phyloP scores from a whole-genome alignment of 2,113 vertebrate genomes.

The Sceloporus undulatus region DNA sequence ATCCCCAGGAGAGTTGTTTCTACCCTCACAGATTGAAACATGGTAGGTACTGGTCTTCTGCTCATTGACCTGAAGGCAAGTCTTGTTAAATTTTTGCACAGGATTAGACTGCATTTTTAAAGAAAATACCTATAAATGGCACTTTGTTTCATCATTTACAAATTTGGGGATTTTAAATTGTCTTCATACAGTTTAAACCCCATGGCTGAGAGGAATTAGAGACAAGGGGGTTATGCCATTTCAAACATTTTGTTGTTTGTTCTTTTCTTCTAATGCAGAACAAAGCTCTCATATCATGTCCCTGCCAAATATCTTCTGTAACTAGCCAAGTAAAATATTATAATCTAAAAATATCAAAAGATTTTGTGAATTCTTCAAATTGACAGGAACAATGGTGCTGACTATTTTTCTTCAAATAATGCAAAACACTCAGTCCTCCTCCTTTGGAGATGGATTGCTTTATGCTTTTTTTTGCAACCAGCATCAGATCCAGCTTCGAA shows the following conservation, averaged over 20 bases:
- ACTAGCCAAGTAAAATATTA: conserved; percentile 58
- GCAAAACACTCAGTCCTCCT: background rate
- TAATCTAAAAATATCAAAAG: conserved; percentile 40
- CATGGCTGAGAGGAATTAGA: background rate
- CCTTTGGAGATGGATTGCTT: background rate
- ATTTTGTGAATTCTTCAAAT: conserved; percentile 16
- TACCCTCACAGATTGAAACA: background rate
- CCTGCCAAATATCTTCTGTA: conserved; percentile 46
- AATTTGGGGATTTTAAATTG: background rate
- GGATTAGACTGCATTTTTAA: background rate
- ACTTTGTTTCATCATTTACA: no score
- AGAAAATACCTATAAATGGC: background rate
- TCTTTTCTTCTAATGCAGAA: conserved; percentile 34
- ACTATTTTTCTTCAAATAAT: conserved; percentile 26
- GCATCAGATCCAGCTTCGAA: background rate
- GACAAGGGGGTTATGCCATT: background rate
- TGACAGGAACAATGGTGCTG: conserved; percentile 40
- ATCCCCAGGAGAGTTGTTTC: background rate
- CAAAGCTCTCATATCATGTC: conserved; percentile 35
- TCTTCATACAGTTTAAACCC: background rate
- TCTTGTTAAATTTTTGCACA: background rate
- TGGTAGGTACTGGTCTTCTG: background rate
- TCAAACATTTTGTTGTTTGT: conserved; percentile 37
- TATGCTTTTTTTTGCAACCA: background rate
- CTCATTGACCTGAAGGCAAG: background rate